Percentiles rank a stretch among this genome's conserved stretches.
Evolutionary conservation across 30 jellyfish, hydroid and myxozoan genomes (phyloP).

Genomic region (Phacellophora camtschatica): DNA sequence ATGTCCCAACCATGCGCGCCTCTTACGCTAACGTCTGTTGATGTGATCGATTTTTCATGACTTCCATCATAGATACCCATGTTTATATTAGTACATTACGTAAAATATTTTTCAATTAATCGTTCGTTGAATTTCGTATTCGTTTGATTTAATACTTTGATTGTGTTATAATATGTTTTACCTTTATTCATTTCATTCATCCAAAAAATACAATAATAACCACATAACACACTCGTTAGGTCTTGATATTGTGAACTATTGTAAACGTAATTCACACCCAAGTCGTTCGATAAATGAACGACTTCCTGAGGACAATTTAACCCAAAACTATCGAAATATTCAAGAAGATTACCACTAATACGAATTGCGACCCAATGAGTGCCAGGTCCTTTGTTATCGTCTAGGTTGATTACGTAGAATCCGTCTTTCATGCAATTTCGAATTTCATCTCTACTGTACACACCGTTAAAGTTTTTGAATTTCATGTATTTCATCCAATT

Average conservation of each 20-base stretch:
- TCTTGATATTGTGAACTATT: slow-evolving; percentile 28
- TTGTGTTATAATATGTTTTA: background rate
- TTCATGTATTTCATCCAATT: slow-evolving; percentile 23
- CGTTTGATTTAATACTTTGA: background rate
- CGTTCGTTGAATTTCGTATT: slow-evolving; percentile 4
- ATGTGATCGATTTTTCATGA: background rate
- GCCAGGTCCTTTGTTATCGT: slow-evolving; percentile 14
- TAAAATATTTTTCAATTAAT: background rate
- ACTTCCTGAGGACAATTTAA: slow-evolving; percentile 12
- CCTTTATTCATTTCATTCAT: slow-evolving; percentile 5
- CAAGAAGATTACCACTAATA: background rate
- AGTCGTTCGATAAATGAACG: background rate
- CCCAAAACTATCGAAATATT: slow-evolving; percentile 13
- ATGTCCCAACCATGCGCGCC: background rate
- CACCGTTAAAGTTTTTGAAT: slow-evolving; percentile 27
- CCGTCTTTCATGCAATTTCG: background rate
- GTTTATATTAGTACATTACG: background rate
- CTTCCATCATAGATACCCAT: slow-evolving; percentile 9
- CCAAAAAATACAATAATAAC: slow-evolving; percentile 5
- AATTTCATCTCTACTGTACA: background rate
- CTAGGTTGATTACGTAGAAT: background rate
- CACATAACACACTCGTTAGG: slow-evolving; percentile 23
- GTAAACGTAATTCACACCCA: slow-evolving; percentile 10
- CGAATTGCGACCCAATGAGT: slow-evolving; percentile 5
- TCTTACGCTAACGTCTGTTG: background rate